Evolutionary conservation across 37 sponge, comb jelly and placozoan species (phyloP), one percentile per base, ranked within the genome.

Genomic region (Eunapius fragilis): DNA sequence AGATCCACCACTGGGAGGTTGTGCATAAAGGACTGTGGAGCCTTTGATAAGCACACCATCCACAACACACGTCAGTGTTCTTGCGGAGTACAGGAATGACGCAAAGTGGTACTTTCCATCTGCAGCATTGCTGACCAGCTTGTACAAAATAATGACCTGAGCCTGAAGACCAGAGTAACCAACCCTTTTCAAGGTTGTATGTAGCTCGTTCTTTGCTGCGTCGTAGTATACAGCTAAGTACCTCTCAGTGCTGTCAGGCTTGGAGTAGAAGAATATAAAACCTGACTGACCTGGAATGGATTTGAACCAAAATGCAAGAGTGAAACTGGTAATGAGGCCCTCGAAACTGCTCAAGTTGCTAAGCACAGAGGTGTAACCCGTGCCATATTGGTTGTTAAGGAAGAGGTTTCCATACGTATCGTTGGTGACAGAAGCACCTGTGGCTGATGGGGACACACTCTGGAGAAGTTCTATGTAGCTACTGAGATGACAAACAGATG

Each of bases 61-160:
- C 36, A 94, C 79, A 12, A 73, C 79, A 26, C 82, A 84, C 35
- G 74, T 22, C 75, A 94, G 25, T 33, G 45, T 76, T 58, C 88
- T 67, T n/a, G 27, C 71, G 11, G 3, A 19, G 34, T 88, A 90
- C 38, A 70, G 77, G 11, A 94, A 25, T 90, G 91, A 83, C 22
- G 90, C 70, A 48, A 94, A 90, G 70, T 94, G 94, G 26, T 30
- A 94, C 14, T 35, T 72, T 27, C 77, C 91, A 85, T 94, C 94
- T 37, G 34, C 67, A 50, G 91, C 75, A 35, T 27, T n/a, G 10
- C 80, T 31, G 0, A 69, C 17, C 37, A 94, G 70, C 73, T 94
- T 91, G 81, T 88, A 94, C 74, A 76, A 82, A 17, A 94, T 75
- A 24, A 82, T 48, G 0, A 94, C 79, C 32, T 88, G 88, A 22